Evolutionary conservation across 2,113 vertebrate genomes (phyloP).

Genomic region (Patagioenas fasciata): DNA sequence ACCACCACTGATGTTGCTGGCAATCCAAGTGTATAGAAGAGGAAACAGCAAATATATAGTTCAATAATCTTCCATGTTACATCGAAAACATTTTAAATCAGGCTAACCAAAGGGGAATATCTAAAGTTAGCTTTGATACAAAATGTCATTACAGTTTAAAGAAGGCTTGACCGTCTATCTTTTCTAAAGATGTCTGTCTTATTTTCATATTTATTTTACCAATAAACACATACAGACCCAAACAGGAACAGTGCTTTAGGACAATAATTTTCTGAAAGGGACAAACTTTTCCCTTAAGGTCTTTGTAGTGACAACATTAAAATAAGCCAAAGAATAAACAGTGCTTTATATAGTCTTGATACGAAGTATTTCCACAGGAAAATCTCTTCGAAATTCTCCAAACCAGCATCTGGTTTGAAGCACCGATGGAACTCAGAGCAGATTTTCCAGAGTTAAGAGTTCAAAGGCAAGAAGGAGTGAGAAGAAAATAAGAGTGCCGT

Average conservation of each 20-base stretch:
- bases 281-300: background rate
- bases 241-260: background rate
- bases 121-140: background rate
- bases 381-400: background rate
- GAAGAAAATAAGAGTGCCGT: background rate
- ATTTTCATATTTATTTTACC: background rate
- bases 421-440: background rate
- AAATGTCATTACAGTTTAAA: background rate
- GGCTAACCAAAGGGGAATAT: background rate
- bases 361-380: background rate
- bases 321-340: background rate
- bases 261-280: background rate
- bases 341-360: background rate
- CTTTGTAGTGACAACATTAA: background rate
- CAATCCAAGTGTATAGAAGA: background rate
- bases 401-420: background rate
- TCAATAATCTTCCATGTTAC: background rate
- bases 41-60: background rate
- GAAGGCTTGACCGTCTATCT: background rate
- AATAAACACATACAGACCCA: background rate
- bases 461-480: background rate
- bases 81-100: conserved; percentile 10
- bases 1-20: conserved; percentile 3
- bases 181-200: background rate
- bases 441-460: background rate